Percentiles rank a stretch among this genome's conserved stretches.
These are phyloP conservation scores for Conistra vaccinii DNA, from an alignment of 2,888 invertebrate genomes.

Conservation along the genomic window DNA sequence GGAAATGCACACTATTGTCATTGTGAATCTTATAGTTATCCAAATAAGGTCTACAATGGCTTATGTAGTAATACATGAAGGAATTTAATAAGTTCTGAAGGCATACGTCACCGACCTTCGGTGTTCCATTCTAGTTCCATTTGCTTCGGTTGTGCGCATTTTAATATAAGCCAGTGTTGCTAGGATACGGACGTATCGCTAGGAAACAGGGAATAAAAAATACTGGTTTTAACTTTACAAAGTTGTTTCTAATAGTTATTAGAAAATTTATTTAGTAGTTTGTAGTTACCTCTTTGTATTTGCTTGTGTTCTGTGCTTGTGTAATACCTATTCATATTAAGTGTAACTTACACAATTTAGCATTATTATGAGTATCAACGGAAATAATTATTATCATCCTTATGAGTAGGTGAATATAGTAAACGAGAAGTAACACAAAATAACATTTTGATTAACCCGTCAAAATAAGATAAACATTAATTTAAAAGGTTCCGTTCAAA, in stretches of 20 bases:
- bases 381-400: background rate
- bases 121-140: conserved; percentile 71
- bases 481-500: background rate
- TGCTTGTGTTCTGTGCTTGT: background rate
- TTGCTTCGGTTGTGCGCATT: conserved; percentile 71
- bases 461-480: background rate
- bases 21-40: background rate
- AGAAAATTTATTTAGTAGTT: background rate
- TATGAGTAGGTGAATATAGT: too few species aligned
- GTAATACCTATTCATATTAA: too few species aligned
- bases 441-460: background rate
- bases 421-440: background rate
- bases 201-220: conserved; percentile 9
- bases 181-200: conserved; percentile 29
- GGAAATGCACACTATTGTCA: background rate
- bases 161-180: conserved; percentile 72
- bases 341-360: background rate
- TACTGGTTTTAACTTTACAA: too few species aligned
- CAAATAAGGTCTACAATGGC: conserved; percentile 30
- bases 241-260: background rate
- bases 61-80: conserved; percentile 17
- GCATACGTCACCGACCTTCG: conserved; percentile 72
- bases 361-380: background rate
- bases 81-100: conserved; percentile 70
- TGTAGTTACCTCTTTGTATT: background rate